Conservation (phyloP, 2,797 vertebrate genomes). For the Enteromius mattozi region DNA sequence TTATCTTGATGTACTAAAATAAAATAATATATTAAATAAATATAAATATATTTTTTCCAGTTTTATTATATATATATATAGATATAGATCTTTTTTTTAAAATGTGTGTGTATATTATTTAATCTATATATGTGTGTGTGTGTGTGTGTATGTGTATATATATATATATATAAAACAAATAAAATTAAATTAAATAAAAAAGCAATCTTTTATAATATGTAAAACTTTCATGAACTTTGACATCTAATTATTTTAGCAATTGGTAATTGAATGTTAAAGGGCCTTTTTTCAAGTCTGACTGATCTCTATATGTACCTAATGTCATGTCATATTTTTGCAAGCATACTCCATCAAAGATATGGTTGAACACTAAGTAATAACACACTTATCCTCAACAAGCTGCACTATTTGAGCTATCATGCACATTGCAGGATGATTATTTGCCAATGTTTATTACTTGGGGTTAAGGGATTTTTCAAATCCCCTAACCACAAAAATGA, state of each 20-base stretch:
- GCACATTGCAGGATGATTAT: not conserved
- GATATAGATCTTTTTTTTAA: no score
- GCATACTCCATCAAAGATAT: not conserved
- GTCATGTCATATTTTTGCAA: not conserved
- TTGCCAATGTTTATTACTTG: not conserved
- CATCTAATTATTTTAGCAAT: not conserved
- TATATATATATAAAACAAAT: not conserved
- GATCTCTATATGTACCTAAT: not conserved
- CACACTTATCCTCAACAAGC: not conserved
- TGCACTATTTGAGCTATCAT: not conserved
- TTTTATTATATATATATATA: no score
- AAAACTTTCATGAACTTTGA: no score
- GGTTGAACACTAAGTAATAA: not conserved
- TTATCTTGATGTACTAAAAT: no score
- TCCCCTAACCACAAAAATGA: conserved; percentile 1
- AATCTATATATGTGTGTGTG: no score
- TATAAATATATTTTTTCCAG: no score
- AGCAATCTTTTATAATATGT: not conserved
- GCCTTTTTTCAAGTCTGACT: not conserved
- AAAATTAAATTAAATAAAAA: not conserved
- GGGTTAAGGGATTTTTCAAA: conserved; percentile 21
- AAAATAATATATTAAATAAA: no score
- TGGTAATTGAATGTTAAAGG: not conserved
- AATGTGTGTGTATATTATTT: no score
- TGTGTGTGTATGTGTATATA: no score